phyloP scores from a whole-genome alignment of 2,113 vertebrate species.

The Tupaia chinensis region DNA sequence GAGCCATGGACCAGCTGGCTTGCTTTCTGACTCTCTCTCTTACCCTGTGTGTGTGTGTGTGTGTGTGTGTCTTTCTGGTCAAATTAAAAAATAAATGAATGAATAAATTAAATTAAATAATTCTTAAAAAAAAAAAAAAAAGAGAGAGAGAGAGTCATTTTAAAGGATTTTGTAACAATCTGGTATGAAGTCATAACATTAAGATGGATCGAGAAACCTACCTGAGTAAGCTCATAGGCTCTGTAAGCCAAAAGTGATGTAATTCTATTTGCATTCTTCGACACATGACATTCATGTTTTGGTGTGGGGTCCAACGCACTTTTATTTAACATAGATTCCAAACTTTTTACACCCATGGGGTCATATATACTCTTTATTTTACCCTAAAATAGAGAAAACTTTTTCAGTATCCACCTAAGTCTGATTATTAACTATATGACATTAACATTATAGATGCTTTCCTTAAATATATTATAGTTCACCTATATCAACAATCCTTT shows the following conservation, averaged over 20 bases:
- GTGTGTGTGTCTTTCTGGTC: too few species aligned
- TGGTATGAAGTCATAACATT: slow-evolving; percentile 7
- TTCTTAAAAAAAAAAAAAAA: too few species aligned
- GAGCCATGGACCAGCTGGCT: too few species aligned
- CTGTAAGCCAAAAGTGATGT: slow-evolving; percentile 91
- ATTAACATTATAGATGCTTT: background rate
- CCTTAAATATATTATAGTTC: slow-evolving; percentile 5
- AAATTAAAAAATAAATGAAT: too few species aligned
- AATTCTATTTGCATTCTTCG: slow-evolving; percentile 93
- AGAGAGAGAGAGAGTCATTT: background rate
- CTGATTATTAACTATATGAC: background rate
- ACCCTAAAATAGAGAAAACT: slow-evolving; percentile 89
- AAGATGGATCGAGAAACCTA: slow-evolving; percentile 80
- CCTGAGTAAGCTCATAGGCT: slow-evolving; percentile 97
- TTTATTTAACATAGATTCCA: slow-evolving; percentile 88
- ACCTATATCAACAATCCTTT: background rate
- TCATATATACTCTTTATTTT: slow-evolving; percentile 96
- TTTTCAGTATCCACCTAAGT: slow-evolving; percentile 3
- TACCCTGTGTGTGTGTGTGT: too few species aligned
- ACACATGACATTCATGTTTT: slow-evolving; percentile 96
- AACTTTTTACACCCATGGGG: slow-evolving; percentile 89
- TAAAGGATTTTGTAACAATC: slow-evolving; percentile 26
- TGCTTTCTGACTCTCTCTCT: too few species aligned
- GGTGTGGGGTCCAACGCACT: slow-evolving; percentile 94
- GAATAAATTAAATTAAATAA: too few species aligned